Percentiles rank a stretch among this genome's conserved stretches.
phyloP scores from a whole-genome alignment of 2,888 invertebrate species.

The Rhopalosiphum nymphaeae region DNA sequence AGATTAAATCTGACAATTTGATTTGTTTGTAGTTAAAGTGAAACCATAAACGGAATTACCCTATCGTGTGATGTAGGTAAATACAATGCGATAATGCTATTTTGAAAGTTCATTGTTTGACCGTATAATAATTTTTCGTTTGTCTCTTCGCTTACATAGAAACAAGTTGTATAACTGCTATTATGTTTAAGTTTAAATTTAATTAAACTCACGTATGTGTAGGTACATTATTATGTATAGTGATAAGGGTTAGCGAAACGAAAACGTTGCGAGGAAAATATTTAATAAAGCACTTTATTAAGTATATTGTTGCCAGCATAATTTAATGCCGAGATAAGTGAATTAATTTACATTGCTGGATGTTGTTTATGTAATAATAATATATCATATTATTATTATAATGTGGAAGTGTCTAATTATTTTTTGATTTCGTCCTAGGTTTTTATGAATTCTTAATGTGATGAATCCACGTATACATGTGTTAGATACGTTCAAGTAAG shows the following conservation, averaged over 20 bases:
- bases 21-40: neutral
- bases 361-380: neutral
- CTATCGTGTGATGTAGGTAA: neutral
- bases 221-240: neutral
- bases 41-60: neutral
- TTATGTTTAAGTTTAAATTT: neutral
- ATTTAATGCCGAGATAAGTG: neutral
- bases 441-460: neutral
- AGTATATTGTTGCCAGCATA: neutral
- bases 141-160: neutral
- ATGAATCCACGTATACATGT: neutral
- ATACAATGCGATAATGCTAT: neutral
- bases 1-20: neutral
- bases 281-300: constrained; percentile 19
- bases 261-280: neutral
- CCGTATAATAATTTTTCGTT: constrained; percentile 17
- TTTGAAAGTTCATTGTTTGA: neutral
- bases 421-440: neutral
- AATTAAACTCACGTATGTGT: neutral
- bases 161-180: neutral
- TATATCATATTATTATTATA: neutral
- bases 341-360: neutral
- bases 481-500: neutral
- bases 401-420: neutral
- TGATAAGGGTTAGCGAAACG: constrained; percentile 13